These are phyloP conservation scores for Salvator merianae DNA, from an alignment of 2,113 vertebrate species.

Conservation along the genomic window DNA sequence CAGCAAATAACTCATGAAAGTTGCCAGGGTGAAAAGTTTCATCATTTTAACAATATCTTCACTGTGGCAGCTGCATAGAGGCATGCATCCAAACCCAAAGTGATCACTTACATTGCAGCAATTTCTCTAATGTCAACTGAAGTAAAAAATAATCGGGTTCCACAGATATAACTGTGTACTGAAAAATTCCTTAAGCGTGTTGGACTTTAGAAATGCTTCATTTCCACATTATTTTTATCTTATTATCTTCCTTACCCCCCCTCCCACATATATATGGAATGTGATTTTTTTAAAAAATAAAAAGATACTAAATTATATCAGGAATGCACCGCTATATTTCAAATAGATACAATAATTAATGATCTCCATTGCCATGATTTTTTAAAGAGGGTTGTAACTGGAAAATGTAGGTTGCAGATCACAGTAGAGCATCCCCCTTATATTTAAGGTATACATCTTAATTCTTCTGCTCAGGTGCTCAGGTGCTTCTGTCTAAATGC, in stretches of 20 bases:
- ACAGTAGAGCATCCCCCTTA: not conserved
- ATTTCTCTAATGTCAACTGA: conserved; percentile 15
- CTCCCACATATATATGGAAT: too few species aligned
- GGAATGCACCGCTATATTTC: not conserved
- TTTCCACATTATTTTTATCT: not conserved
- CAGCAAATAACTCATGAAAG: not conserved
- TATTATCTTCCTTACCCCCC: not conserved
- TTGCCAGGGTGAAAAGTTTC: not conserved
- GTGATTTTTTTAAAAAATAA: too few species aligned
- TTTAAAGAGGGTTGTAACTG: not conserved
- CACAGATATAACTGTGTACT: not conserved
- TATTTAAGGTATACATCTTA: not conserved
- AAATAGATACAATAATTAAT: not conserved
- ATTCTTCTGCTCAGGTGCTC: not conserved
- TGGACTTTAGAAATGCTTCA: not conserved
- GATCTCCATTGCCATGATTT: not conserved
- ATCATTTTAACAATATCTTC: conserved; percentile 12
- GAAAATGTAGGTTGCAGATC: not conserved
- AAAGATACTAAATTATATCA: not conserved
- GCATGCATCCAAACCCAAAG: not conserved
- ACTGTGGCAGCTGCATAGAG: not conserved
- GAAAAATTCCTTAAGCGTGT: conserved; percentile 1
- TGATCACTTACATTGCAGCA: conserved; percentile 6
- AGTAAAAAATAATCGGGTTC: conserved; percentile 1
- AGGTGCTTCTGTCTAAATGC: not conserved